Base-by-base conservation (phyloP, 2,888 invertebrate genomes). In the Dynastes tityus region DNA sequence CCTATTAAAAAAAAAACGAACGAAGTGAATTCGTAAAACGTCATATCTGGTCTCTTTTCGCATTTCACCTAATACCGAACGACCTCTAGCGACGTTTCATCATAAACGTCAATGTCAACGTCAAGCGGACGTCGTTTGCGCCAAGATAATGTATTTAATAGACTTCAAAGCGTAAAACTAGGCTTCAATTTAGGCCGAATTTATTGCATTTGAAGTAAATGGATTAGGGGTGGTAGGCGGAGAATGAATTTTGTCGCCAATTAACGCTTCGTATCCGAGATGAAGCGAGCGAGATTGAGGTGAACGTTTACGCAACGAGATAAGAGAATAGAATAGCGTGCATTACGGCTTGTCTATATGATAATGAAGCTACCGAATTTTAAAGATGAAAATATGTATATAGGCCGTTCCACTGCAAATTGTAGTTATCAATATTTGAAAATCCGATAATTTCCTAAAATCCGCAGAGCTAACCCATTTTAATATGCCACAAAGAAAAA, bases 101-200 rank as follows among this genome's bases (percentile, higher is more conserved):
- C 55, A 58, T 58, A 58, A 58, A 58, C 55, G 22, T 58, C 55
- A 58, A 58, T 58, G 55, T 58, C 55, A 58, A 22, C 16, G 16
- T 58, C 22, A 16, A 58, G 55, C 55, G 55, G 16, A 58, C 55
- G 55, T 58, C 65, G 71, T 55, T 71, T 58, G 37, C 37, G 16
- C 55, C 40, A 71, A 32, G 64, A 65, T 75, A 75, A 75, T 75
- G 64, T 64, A 64, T 75, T 75, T 75, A 75, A 75, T 75, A 61
- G 55, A 75, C 75, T 65, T 75, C 75, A 75, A 75, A 75, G 74
- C 61, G 61, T 61, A 74, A 58, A 63, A 74, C 74, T 74, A 27
- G 64, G 64, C 45, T 65, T 75, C 75, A 75, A 75, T 75, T 58
- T 64, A 71, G 71, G 40, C 64, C 6, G 65, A 75, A 51, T 75